Evolutionary conservation across 2,888 invertebrate species (phyloP), one percentile per base, ranked within the genome.

Genomic region (Tiliacea aurago): DNA sequence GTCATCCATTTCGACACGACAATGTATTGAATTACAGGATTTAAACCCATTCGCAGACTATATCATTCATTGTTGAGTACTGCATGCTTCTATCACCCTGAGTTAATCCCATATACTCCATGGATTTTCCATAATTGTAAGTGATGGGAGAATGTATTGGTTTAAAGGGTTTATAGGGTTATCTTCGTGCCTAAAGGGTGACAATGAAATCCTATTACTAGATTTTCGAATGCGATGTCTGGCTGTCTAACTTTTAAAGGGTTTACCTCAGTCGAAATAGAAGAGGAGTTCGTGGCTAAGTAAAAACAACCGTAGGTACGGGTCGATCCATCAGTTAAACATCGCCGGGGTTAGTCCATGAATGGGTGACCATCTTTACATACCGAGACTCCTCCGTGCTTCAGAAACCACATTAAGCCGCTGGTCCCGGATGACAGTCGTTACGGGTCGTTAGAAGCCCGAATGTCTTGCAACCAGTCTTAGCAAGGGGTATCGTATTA

Each of bases 21-120:
- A 13, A n/a, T 49, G n/a, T 70, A 76, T 81, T 49, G 53, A 66
- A 59, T 70, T 67, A 55, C 20, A 43, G 51, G 58, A 58, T 62
- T 58, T 59, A 47, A 66, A 33, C 43, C 70, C 18, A 58, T 55
- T 78, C 6, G 10, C n/a, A 15, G 37, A 33, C 37, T 47, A 41
- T 13, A 73, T 28, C 23, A n/a, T 62, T 65, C 28, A n/a, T 5
- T 18, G 2, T 3, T 11, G n/a, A 33, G 3, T 28, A 41, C 11
- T 13, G 11, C 28, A 28, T 1, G 2, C 1, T 37, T 45, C 11
- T 28, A 47, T 47, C 62, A 58, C 47, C 3, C 62, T n/a, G 13
- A 18, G 5, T 56, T 69, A 47, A 61, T 47, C 41, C 23, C 1
- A 13, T 33, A 11, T 9, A 15, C 28, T 61, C 0, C 23, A 23